phyloP scores from a whole-genome alignment of 2,797 vertebrate species.

The Babyrousa celebensis region DNA sequence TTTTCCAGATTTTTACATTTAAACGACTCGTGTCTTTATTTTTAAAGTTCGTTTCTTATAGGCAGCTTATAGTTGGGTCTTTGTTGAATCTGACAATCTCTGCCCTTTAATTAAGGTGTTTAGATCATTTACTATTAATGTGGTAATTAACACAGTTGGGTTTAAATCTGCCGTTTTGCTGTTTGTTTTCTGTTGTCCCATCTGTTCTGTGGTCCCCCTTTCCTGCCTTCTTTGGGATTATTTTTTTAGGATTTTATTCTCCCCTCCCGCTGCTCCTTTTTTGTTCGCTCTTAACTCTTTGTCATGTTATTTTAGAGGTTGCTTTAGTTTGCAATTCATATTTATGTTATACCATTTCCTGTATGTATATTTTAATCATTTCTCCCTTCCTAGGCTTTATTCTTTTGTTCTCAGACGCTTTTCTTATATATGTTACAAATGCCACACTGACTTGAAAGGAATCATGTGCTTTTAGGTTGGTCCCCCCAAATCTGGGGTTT shows the following conservation, averaged over 20 bases:
- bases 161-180: background rate
- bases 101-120: background rate
- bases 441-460: background rate
- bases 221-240: background rate
- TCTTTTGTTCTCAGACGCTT: background rate
- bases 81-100: background rate
- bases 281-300: background rate
- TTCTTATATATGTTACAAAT: background rate
- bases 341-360: background rate
- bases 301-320: no score
- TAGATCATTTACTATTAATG: background rate
- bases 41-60: background rate
- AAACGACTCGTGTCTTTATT: background rate
- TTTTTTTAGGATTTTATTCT: background rate
- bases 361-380: background rate
- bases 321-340: no score
- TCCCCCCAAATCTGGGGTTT: no score
- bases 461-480: background rate
- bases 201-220: background rate
- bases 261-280: no score
- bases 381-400: background rate
- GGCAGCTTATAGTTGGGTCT: background rate
- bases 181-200: background rate
- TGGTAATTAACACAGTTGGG: background rate
- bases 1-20: background rate